These are phyloP conservation scores for Pipistrellus pipistrellus DNA, from an alignment of 2,797 vertebrate genomes.

Conservation along the genomic window DNA sequence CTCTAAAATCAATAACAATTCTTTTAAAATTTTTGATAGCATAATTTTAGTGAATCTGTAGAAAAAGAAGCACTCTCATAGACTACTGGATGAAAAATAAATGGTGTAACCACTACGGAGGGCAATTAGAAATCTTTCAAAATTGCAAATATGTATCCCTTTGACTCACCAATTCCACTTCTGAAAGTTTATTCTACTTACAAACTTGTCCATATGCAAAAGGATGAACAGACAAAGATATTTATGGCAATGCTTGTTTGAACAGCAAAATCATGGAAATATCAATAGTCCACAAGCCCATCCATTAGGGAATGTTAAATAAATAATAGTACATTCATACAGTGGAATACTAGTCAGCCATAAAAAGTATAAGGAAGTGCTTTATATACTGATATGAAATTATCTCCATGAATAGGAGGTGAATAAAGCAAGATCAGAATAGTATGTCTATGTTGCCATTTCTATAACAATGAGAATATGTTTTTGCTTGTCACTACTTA, in stretches of 20 bases:
- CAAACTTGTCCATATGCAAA: background rate
- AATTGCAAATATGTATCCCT: background rate
- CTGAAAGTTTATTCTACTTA: background rate
- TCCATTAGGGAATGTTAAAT: background rate
- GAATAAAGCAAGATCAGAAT: background rate
- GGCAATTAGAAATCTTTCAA: background rate
- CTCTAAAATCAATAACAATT: too few species aligned
- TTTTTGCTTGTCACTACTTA: background rate
- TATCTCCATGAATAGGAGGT: background rate
- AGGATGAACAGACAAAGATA: background rate
- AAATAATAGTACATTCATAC: background rate
- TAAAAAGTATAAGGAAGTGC: background rate
- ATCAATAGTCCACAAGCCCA: background rate
- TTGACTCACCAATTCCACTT: background rate
- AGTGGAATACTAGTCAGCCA: background rate
- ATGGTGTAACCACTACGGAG: background rate
- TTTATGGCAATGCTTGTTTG: background rate
- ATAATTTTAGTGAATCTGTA: background rate
- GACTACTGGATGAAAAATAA: background rate
- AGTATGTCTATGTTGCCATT: background rate
- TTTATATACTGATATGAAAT: background rate
- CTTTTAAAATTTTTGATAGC: background rate
- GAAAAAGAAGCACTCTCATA: background rate
- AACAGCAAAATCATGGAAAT: background rate
- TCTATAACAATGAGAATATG: background rate